Evolutionary conservation across 2,113 vertebrate genomes (phyloP).

Genomic region (Zosterops pallidus): DNA sequence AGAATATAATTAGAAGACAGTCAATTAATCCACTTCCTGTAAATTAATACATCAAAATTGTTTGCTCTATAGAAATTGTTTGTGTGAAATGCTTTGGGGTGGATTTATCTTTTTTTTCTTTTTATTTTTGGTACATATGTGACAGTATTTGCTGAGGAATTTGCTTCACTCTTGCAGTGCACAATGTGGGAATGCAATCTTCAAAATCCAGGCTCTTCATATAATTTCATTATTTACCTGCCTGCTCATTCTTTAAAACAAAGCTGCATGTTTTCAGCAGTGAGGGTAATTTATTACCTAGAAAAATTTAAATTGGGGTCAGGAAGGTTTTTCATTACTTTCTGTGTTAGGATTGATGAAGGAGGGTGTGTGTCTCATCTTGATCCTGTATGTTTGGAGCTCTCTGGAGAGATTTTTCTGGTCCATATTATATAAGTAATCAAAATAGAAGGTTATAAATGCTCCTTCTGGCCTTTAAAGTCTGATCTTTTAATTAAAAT

Average conservation of each 20-base stretch:
- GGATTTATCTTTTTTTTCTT: background rate
- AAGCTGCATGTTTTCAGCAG: background rate
- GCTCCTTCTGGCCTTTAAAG: background rate
- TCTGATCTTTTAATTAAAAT: constrained; percentile 14
- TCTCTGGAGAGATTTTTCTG: background rate
- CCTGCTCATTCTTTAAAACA: background rate
- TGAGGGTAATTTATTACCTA: background rate
- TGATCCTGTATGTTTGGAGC: background rate
- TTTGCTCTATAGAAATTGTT: background rate
- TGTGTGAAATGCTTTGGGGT: background rate
- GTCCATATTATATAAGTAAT: background rate
- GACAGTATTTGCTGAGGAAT: background rate
- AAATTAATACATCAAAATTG: background rate
- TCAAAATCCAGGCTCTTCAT: background rate
- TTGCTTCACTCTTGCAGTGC: background rate
- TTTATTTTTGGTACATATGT: background rate
- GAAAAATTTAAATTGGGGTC: background rate
- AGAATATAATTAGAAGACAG: background rate
- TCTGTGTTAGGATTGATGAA: background rate
- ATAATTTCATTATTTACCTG: background rate
- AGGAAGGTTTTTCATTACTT: background rate
- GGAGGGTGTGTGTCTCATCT: background rate
- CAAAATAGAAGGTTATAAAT: background rate
- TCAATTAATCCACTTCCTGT: background rate
- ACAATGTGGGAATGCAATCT: no score